Evolutionary conservation across 2,797 vertebrate species (phyloP).

Genomic region (Hoplostethus mediterraneus): DNA sequence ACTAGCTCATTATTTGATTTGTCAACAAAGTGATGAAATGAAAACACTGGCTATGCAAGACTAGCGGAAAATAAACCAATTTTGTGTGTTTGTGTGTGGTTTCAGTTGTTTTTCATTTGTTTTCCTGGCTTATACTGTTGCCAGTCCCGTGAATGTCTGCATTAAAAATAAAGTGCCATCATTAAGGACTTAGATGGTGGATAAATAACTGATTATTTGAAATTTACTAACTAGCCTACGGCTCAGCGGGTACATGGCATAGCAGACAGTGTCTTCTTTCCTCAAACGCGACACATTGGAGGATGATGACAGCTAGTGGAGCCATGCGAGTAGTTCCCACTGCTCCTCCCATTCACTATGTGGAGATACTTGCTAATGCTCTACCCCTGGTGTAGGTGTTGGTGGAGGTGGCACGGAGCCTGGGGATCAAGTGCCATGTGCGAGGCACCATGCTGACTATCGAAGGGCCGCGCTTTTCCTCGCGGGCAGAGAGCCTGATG

Average conservation of each 20-base stretch:
- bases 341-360: background rate
- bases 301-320: background rate
- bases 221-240: too few relatives aligned
- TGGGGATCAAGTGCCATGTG: slow-evolving; percentile 91
- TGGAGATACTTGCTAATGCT: background rate
- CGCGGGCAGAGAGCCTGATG: slow-evolving; percentile 93
- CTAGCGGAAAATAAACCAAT: too few relatives aligned
- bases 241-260: background rate
- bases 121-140: too few relatives aligned
- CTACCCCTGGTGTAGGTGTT: slow-evolving; percentile 88
- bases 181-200: too few relatives aligned
- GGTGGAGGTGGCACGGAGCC: slow-evolving; percentile 88
- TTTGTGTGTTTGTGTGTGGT: too few relatives aligned
- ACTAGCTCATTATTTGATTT: too few relatives aligned
- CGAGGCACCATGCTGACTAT: slow-evolving; percentile 92
- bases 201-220: too few relatives aligned
- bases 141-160: too few relatives aligned
- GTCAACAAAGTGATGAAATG: too few relatives aligned
- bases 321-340: background rate
- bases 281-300: background rate
- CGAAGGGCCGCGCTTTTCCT: slow-evolving; percentile 96
- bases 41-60: too few relatives aligned
- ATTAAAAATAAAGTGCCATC: too few relatives aligned
- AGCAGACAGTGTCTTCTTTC: background rate
- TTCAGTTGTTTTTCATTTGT: too few relatives aligned